These are phyloP conservation scores for Serrognathus titanus DNA, from an alignment of 2,888 invertebrate genomes.

Conservation along the genomic window DNA sequence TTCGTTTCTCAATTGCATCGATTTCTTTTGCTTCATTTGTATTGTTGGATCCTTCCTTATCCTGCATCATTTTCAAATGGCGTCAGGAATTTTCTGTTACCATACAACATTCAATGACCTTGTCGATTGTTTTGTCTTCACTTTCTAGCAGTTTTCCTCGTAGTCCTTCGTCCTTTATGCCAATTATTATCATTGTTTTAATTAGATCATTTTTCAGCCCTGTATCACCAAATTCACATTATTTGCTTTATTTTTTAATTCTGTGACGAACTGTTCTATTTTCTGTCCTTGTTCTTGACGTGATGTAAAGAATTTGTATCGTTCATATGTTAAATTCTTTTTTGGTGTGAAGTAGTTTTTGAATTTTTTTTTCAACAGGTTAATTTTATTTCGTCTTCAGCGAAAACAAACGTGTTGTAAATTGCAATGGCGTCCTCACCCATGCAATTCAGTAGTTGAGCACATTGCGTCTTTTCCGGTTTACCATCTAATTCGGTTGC, in stretches of 20 bases:
- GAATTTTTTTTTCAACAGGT: constrained; percentile 5
- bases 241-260: constrained; percentile 7
- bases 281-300: neutral
- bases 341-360: constrained; percentile 1
- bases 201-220: constrained; percentile 1
- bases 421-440: constrained; percentile 24
- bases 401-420: constrained; percentile 17
- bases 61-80: neutral
- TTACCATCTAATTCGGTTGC: constrained; percentile 18
- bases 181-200: constrained; percentile 8
- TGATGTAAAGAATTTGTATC: constrained; percentile 4
- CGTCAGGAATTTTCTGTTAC: neutral
- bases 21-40: neutral
- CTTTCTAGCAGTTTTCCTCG: constrained; percentile 4
- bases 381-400: constrained; percentile 8
- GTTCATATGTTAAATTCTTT: constrained; percentile 6
- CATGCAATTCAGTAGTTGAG: constrained; percentile 20
- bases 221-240: constrained; percentile 8
- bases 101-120: constrained; percentile 15
- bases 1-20: neutral
- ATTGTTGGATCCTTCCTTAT: neutral
- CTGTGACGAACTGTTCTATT: constrained; percentile 3
- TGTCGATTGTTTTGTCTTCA: constrained; percentile 8
- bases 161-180: constrained; percentile 6
- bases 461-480: constrained; percentile 18